Percentiles rank a stretch among this genome's conserved stretches.
Evolutionary conservation across 2,797 vertebrate genomes (phyloP).

Genomic region (Microcaecilia unicolor): DNA sequence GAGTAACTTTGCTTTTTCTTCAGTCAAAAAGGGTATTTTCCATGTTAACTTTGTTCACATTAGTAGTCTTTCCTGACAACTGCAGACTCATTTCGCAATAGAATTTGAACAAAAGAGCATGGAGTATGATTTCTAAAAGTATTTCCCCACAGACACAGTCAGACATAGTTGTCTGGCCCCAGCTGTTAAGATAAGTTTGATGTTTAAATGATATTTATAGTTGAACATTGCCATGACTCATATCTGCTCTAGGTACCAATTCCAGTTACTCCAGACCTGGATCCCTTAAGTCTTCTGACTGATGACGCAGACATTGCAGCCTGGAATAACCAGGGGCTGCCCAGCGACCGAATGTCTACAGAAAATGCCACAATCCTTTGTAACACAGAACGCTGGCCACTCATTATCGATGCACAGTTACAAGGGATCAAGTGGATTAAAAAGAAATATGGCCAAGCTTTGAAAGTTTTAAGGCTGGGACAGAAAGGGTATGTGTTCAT

Average conservation of each 20-base stretch:
- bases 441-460: conserved; percentile 32
- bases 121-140: too few relatives aligned
- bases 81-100: too few relatives aligned
- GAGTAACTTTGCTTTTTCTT: too few relatives aligned
- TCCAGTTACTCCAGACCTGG: conserved; percentile 47
- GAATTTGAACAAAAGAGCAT: too few relatives aligned
- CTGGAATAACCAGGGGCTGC: conserved; percentile 64
- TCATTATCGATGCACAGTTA: conserved; percentile 55
- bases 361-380: conserved; percentile 60
- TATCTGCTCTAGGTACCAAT: conserved; percentile 42
- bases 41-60: too few relatives aligned
- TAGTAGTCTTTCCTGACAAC: too few relatives aligned
- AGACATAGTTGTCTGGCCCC: too few relatives aligned
- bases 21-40: too few relatives aligned
- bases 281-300: conserved; percentile 51
- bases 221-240: too few relatives aligned
- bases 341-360: conserved; percentile 50
- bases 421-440: conserved; percentile 61
- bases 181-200: too few relatives aligned
- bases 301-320: conserved; percentile 42
- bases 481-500: conserved; percentile 44
- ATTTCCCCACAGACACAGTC: too few relatives aligned
- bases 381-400: conserved; percentile 53
- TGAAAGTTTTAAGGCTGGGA: conserved; percentile 46
- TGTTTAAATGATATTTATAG: too few relatives aligned